Percentiles rank a stretch among this genome's conserved stretches.
Evolutionary conservation across 2,888 invertebrate genomes (phyloP).

Genomic region (Ichneumoninae sp.): DNA sequence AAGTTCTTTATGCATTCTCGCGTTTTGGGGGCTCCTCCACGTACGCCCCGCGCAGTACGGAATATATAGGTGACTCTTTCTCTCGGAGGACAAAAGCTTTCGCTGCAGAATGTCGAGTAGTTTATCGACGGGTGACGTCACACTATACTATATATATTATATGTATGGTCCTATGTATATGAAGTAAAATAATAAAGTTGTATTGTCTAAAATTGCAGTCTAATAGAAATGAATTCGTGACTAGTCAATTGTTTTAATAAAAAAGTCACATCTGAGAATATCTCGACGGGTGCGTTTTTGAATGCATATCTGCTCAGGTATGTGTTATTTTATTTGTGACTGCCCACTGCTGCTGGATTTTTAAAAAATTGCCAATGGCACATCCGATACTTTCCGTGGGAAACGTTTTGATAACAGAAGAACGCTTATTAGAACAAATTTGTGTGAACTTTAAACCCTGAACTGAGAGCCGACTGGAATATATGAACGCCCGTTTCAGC

Average conservation of each 20-base stretch:
- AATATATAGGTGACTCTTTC: slow-evolving; percentile 31
- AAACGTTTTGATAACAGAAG: no score
- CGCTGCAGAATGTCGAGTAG: slow-evolving; percentile 44
- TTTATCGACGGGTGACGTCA: slow-evolving; percentile 35
- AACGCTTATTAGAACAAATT: background rate
- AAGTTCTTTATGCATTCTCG: slow-evolving; percentile 61
- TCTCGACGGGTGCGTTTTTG: no score
- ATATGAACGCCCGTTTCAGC: no score
- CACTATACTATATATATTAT: background rate
- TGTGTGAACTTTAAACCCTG: background rate
- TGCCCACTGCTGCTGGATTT: no score
- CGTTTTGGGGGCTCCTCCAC: slow-evolving; percentile 46
- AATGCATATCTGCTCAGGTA: no score
- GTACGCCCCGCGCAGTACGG: background rate
- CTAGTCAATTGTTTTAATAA: background rate
- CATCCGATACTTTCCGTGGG: no score
- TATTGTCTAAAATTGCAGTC: background rate
- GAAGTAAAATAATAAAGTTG: background rate
- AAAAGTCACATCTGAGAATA: no score
- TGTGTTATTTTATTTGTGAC: no score
- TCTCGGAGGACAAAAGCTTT: slow-evolving; percentile 57
- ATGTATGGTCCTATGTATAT: background rate
- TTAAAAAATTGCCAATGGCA: no score
- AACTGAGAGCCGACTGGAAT: no score
- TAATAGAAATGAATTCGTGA: background rate